Evolutionary conservation across 2,888 invertebrate species (phyloP), one percentile per base, ranked within the genome.

Genomic region (Parnassius mnemosyne): DNA sequence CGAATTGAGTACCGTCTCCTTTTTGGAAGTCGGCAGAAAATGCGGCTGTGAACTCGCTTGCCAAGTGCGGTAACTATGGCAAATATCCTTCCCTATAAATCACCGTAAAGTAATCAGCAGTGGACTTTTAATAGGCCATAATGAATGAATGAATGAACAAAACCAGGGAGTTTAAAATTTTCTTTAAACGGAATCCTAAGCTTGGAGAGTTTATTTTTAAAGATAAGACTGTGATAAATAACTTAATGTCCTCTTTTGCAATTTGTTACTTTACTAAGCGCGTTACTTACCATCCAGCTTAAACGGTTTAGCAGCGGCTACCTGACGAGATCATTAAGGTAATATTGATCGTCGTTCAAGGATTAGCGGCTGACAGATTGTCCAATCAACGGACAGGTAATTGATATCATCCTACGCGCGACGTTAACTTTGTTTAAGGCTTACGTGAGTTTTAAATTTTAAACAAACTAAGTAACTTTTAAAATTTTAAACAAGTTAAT

Each of bases 351-450:
- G 75, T 65, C 66, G 65, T 66, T 62, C 64, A 56, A 70, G 82
- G 84, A 85, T 92, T 87, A 92, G 80, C 83, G 79, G 82, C 81
- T 87, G 88, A 92, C 92, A 92, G 92, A 93, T 93, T 92, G 92
- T 87, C 85, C 89, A 89, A 92, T 92, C 92, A 87, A 81, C 84
- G 85, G 81, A 82, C 86, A 88, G 88, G 89, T 92, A 93, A 93
- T 93, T 92, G 92, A 92, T 93, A 92, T 82, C 81, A 87, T 85
- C 57, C 47, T 20, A 42, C 57, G 41, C 34, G 85, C 70, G 80
- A 78, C 80, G 70, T 70, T 68, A 75, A 78, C 77, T 76, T 77
- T 64, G 64, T 67, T 68, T 67, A 67, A 68, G 49, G 62, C 53
- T 62, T 57, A 61, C 56, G 65, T 58, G 53, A 57, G 57, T 65